Percentiles rank a stretch among this genome's conserved stretches.
Evolutionary conservation across 2,113 vertebrate genomes (phyloP).

Genomic region (Lagopus leucura): DNA sequence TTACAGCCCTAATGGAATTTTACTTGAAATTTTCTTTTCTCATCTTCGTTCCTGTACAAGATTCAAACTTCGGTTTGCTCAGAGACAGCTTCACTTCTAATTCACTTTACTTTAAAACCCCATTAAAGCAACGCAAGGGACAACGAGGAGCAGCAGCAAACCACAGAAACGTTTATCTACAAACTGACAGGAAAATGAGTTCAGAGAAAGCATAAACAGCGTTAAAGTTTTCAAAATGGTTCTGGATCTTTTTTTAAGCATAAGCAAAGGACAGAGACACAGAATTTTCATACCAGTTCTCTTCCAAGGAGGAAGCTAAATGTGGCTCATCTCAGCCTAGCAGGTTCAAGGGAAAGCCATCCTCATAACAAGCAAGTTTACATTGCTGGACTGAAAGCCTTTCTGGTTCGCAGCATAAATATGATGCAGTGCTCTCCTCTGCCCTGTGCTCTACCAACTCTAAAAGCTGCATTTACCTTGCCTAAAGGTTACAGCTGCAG

Average conservation of each 20-base stretch:
- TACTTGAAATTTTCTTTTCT: background rate
- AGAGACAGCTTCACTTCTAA: background rate
- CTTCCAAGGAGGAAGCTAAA: background rate
- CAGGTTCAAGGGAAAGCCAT: background rate
- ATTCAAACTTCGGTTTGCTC: background rate
- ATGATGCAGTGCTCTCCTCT: background rate
- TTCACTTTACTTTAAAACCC: background rate
- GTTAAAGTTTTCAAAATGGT: background rate
- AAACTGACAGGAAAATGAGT: background rate
- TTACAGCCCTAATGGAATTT: background rate
- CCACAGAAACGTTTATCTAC: background rate
- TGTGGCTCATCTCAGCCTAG: background rate
- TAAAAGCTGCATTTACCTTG: constrained; percentile 4
- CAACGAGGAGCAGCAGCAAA: background rate
- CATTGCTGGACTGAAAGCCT: background rate
- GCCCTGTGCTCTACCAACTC: background rate
- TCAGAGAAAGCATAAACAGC: background rate
- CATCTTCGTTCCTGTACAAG: background rate
- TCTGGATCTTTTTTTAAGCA: background rate
- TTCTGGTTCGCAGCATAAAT: background rate
- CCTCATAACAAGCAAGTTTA: background rate
- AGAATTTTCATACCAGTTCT: background rate
- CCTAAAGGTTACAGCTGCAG: background rate
- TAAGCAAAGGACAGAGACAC: background rate
- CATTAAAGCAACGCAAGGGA: background rate